phyloP scores from a whole-genome alignment of 2,888 invertebrate genomes.

The Herminia tarsipennalis region DNA sequence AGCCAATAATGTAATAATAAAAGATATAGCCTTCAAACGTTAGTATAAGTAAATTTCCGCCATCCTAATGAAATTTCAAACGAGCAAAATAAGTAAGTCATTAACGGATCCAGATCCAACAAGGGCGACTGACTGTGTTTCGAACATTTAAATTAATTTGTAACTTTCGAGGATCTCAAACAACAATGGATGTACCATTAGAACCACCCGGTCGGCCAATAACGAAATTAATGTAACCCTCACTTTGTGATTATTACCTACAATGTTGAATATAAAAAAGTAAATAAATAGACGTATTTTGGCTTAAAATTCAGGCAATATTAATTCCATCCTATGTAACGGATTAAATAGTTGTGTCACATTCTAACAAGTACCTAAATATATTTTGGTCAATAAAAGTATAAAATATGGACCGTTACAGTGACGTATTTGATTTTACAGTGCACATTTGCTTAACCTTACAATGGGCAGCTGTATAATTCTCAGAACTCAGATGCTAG shows the following conservation, averaged over 20 bases:
- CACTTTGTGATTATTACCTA: constrained; percentile 26
- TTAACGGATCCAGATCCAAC: constrained; percentile 55
- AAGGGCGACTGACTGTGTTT: constrained; percentile 54
- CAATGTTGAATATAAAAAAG: constrained; percentile 2
- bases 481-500: not conserved
- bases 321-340: too few species aligned
- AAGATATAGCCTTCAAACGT: constrained; percentile 13
- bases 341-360: too few species aligned
- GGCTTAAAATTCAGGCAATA: too few species aligned
- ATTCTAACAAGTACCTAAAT: too few species aligned
- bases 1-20: constrained; percentile 4
- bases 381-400: too few species aligned
- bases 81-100: constrained; percentile 64
- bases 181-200: constrained; percentile 61
- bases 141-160: constrained; percentile 72
- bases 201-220: constrained; percentile 44
- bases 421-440: too few species aligned
- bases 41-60: constrained; percentile 49
- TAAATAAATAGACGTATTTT: too few species aligned
- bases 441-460: not conserved
- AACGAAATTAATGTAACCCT: constrained; percentile 54
- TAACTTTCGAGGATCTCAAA: constrained; percentile 62
- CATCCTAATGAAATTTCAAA: constrained; percentile 51
- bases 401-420: too few species aligned
- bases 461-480: not conserved